Conservation (phyloP, 1,140 invertebrate genomes). For the Bombus confusus region DNA sequence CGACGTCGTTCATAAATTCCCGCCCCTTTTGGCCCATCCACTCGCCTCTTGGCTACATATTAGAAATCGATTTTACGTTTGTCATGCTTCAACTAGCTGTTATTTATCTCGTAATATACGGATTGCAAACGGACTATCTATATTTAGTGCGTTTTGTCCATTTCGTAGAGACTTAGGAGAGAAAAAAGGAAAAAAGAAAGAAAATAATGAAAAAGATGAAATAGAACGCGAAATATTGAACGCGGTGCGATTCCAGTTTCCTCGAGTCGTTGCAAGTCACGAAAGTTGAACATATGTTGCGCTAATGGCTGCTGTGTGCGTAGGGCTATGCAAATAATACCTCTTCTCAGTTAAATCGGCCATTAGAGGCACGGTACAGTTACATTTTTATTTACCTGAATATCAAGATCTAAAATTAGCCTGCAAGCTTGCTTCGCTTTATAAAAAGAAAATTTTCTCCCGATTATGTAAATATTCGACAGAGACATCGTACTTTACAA, state of each 20-base stretch:
- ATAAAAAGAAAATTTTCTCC: neutral
- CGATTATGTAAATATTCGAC: neutral
- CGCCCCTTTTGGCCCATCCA: neutral
- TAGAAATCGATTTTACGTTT: slow-evolving; percentile 19
- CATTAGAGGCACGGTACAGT: neutral
- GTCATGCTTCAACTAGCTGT: neutral
- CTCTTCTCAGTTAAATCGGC: slow-evolving; percentile 13
- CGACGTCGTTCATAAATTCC: slow-evolving; percentile 12
- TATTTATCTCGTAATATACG: neutral
- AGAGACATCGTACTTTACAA: too few species aligned
- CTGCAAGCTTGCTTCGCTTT: too few species aligned
- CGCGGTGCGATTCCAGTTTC: neutral
- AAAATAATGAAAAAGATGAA: neutral
- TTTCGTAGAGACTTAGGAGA: neutral
- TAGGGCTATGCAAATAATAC: slow-evolving; percentile 21
- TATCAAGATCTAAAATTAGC: neutral
- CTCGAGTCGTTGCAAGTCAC: slow-evolving; percentile 1
- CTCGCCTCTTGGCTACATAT: neutral
- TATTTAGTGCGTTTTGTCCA: neutral
- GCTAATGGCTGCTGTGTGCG: neutral
- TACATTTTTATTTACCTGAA: slow-evolving; percentile 2
- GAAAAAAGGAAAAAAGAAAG: neutral
- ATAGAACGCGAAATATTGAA: neutral
- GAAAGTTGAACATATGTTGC: slow-evolving; percentile 22
- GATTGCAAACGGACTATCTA: neutral